These are phyloP conservation scores for Stigmatopora argus DNA, from an alignment of 2,113 vertebrate species.

Conservation along the genomic window DNA sequence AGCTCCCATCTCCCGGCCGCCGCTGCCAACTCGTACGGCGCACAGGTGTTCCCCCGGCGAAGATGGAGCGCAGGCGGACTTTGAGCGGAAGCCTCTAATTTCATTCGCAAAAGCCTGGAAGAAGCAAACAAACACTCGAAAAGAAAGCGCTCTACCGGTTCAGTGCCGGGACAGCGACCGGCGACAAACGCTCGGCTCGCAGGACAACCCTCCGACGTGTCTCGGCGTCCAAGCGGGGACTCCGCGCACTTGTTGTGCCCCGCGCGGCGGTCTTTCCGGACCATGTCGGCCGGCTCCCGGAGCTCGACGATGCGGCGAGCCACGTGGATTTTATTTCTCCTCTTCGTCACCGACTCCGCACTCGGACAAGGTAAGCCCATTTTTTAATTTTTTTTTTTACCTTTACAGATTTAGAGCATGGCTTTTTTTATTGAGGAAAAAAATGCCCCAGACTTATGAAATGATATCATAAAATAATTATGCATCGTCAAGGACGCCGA, in stretches of 20 bases:
- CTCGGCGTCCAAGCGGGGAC: slow-evolving; percentile 23
- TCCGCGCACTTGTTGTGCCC: slow-evolving; percentile 52
- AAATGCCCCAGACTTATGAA: background rate
- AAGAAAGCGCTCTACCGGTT: background rate
- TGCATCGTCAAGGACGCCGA: background rate
- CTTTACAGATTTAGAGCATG: background rate
- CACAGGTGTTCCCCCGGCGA: slow-evolving; percentile 39
- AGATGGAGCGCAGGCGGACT: slow-evolving; percentile 25
- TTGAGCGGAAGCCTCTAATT: slow-evolving; percentile 29
- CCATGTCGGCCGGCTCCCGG: slow-evolving; percentile 52
- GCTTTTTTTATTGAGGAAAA: no score
- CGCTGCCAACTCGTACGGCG: background rate
- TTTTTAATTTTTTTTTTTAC: no score
- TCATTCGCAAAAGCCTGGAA: slow-evolving; percentile 13
- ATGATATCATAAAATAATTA: background rate
- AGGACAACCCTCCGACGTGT: slow-evolving; percentile 5
- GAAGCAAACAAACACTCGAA: background rate
- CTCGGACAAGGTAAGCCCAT: slow-evolving; percentile 66
- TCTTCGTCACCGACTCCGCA: slow-evolving; percentile 51
- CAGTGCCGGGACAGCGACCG: slow-evolving; percentile 9
- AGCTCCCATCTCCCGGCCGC: background rate
- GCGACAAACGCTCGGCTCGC: slow-evolving; percentile 15
- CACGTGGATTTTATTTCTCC: slow-evolving; percentile 72
- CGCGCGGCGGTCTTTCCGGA: slow-evolving; percentile 30
- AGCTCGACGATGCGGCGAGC: slow-evolving; percentile 58